Conservation (phyloP, 2,797 vertebrate genomes). For the Ctenochaetus hawaiiensis region DNA sequence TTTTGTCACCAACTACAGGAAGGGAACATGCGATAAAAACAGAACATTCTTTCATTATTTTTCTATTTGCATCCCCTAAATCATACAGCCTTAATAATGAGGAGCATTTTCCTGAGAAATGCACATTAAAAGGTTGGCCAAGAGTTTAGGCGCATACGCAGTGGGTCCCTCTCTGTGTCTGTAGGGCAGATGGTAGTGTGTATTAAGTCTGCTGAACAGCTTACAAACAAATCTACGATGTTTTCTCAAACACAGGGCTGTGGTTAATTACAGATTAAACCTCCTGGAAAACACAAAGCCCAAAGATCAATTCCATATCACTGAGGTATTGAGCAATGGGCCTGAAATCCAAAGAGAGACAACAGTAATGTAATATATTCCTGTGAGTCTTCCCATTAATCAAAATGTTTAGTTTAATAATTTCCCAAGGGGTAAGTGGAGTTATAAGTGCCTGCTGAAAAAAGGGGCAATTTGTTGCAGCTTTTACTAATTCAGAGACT, state of each 20-base stretch:
- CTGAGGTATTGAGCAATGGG: slow-evolving; percentile 43
- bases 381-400: not conserved
- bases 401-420: not conserved
- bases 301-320: slow-evolving; percentile 31
- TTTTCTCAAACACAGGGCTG: slow-evolving; percentile 57
- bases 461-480: not conserved
- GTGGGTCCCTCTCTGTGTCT: slow-evolving; percentile 46
- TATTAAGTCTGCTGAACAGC: slow-evolving; percentile 48
- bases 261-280: slow-evolving; percentile 50
- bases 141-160: not conserved
- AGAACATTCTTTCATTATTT: slow-evolving; percentile 3
- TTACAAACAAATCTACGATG: slow-evolving; percentile 69
- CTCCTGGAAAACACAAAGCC: slow-evolving; percentile 45
- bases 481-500: slow-evolving; percentile 2
- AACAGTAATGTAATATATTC: slow-evolving; percentile 10
- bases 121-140: slow-evolving; percentile 11
- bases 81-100: slow-evolving; percentile 12
- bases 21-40: not conserved
- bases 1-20: not conserved
- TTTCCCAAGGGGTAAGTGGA: not conserved
- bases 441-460: not conserved
- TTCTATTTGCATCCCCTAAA: not conserved
- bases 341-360: slow-evolving; percentile 2
- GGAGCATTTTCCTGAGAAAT: slow-evolving; percentile 21
- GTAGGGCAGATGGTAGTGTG: slow-evolving; percentile 66